Percentiles rank a stretch among this genome's conserved stretches.
Conservation (phyloP, 2,888 invertebrate genomes). For the Chaitophorus viminalis region DNA sequence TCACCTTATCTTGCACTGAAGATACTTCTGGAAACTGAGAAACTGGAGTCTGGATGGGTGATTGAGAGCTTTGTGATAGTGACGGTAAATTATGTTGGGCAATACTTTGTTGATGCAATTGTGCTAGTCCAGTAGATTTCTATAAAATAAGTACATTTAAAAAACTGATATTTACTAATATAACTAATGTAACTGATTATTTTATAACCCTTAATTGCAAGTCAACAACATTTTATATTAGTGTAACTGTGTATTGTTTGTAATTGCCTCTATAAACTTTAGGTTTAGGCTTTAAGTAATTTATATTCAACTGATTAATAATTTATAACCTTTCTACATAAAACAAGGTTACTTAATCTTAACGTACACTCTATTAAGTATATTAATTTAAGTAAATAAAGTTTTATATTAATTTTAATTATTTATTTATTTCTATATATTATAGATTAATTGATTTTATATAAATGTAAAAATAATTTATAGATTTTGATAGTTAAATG, state of each 20-base stretch:
- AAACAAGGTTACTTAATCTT: too few relatives aligned
- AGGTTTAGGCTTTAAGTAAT: too few relatives aligned
- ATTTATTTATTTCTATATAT: too few relatives aligned
- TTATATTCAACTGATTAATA: background rate
- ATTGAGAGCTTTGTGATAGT: background rate
- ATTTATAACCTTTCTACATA: background rate
- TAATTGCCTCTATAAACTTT: too few relatives aligned
- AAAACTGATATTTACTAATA: background rate
- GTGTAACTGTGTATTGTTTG: too few relatives aligned
- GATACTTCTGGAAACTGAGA: background rate
- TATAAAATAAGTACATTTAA: constrained; percentile 7
- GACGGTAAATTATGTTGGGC: background rate
- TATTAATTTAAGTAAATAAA: too few relatives aligned
- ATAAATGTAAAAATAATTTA: too few relatives aligned
- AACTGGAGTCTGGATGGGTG: background rate
- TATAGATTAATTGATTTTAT: too few relatives aligned
- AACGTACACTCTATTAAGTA: too few relatives aligned
- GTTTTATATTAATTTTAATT: too few relatives aligned
- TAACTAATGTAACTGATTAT: background rate
- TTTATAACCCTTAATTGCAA: background rate
- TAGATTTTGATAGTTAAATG: too few relatives aligned
- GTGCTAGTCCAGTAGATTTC: background rate
- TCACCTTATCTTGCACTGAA: background rate
- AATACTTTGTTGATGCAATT: background rate
- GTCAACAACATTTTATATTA: background rate